phyloP scores from a whole-genome alignment of 1,140 invertebrate genomes.

The Melanaphis sacchari region DNA sequence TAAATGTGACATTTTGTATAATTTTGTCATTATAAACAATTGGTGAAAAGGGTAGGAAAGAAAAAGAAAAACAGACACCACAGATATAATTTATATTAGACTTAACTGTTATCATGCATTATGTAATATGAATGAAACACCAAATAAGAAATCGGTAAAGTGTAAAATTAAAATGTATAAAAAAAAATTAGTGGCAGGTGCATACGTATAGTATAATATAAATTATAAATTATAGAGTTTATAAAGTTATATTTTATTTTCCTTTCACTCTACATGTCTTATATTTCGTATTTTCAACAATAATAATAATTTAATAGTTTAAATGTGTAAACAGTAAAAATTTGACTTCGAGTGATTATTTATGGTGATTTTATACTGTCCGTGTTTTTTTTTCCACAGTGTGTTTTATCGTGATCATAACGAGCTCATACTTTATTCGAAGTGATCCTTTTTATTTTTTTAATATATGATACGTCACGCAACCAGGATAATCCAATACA shows the following conservation, averaged over 20 bases:
- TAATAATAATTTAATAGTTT: not conserved
- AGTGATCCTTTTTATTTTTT: not conserved
- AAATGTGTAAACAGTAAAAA: not conserved
- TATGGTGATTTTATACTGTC: not conserved
- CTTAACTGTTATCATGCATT: not conserved
- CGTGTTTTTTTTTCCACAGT: not conserved
- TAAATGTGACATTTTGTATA: not conserved
- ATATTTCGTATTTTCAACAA: not conserved
- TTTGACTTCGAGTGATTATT: not conserved
- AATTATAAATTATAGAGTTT: no score
- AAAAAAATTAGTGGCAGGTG: not conserved
- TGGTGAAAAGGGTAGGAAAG: no score
- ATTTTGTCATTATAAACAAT: conserved; percentile 17
- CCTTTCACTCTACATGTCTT: no score
- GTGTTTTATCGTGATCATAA: not conserved
- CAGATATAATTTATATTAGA: not conserved
- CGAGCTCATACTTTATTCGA: no score
- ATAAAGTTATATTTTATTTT: not conserved
- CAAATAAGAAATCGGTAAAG: not conserved
- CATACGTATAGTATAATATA: not conserved
- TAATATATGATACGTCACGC: not conserved
- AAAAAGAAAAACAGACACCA: not conserved
- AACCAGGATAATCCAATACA: not conserved
- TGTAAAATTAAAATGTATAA: conserved; percentile 6
- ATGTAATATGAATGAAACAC: not conserved